Base-by-base conservation (phyloP, 2,888 invertebrate genomes). In the Pollenia angustigena region DNA sequence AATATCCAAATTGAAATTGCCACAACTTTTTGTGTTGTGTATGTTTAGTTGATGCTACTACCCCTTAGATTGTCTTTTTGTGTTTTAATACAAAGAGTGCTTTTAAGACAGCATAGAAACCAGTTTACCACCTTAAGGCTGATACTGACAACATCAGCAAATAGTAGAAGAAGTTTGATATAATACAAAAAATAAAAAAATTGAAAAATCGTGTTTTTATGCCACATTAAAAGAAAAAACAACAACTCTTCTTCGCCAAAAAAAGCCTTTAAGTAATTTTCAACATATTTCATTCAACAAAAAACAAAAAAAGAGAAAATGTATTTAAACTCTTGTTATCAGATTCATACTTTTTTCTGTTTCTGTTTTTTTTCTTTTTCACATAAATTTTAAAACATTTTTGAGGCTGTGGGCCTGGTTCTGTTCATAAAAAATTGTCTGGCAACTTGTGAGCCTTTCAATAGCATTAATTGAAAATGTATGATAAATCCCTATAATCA, bases 261-360 rank as follows among this genome's bases (percentile, higher is more conserved):
- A 42, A 42, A 78, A 69, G 79, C 58, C 79, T 69, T 69, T 69
- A 79, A 79, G 66, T 68, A 81, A 58, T 81, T 74, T 81, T 81
- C 44, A 66, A 81, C 68, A 81, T 52, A 60, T 64, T 68, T 56
- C 58, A 64, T 64, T 12, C 44, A 66, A 46, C n/a, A 40, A 46
- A 64, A 32, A 3, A 40, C n/a, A n/a, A 48, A 68, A 12, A 46
- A 14, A 12, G n/a, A 69, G 40, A 42, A 16, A 23, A 32, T 12
- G 4, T 4, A 12, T 11, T 6, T 6, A 71, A 40, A 23, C 60
- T 16, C 2, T 10, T 64, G 54, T 64, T 54, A 81, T 54, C 71
- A 81, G 32, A 68, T 64, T 50, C 32, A 52, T 64, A 32, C n/a
- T 54, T 54, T 12, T n/a, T 60, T 42, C 16, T 54, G 16, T n/a